Evolutionary conservation across 2,113 vertebrate species (phyloP), one percentile per base, ranked within the genome.

Genomic region (Romanogobio albipinnatus): DNA sequence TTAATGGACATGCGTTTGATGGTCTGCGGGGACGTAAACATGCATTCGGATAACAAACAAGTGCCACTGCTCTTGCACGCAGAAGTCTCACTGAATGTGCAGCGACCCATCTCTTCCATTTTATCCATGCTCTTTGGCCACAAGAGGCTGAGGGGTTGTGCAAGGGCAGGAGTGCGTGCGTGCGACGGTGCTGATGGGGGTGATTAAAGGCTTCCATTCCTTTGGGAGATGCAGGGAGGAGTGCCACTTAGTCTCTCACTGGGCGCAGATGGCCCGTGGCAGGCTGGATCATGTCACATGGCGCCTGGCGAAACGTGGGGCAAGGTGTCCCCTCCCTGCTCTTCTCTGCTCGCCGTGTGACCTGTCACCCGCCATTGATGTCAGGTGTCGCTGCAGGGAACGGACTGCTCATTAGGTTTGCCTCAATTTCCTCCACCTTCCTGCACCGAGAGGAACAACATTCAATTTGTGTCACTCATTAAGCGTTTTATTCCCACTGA

Each of bases 391-490:
- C 85, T 85, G 59, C 68, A 26, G 81, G 85, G 61, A 85, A 83
- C 33, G 64, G 88, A 83, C 88, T 85, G 86, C 83, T 89, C 88
- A 87, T 89, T 87, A 89, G 88, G 75, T 81, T 87, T 76, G 80
- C 76, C 81, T 89, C 76, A 76, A 77, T 87, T 87, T 83, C 47
- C 81, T 58, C 66, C 84, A 83, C 75, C 83, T 81, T 66, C 78
- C 80, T 74, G 56, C 78, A 78, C 78, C 73, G n/a, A 74, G 77
- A 70, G 82, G 70, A 89, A 84, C 88, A 89, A 86, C 86, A 86
- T 86, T 89, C 88, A 87, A 87, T 89, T 87, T 86, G 88, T 87
- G 86, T 87, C 88, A 87, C 51, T 87, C 81, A 86, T 89, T 86
- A 87, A 80, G 81, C 58, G 58, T 58, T 62, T 87, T 76, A 89